Conservation (phyloP, 2,888 invertebrate species). For the Ophonus ardosiacus region DNA sequence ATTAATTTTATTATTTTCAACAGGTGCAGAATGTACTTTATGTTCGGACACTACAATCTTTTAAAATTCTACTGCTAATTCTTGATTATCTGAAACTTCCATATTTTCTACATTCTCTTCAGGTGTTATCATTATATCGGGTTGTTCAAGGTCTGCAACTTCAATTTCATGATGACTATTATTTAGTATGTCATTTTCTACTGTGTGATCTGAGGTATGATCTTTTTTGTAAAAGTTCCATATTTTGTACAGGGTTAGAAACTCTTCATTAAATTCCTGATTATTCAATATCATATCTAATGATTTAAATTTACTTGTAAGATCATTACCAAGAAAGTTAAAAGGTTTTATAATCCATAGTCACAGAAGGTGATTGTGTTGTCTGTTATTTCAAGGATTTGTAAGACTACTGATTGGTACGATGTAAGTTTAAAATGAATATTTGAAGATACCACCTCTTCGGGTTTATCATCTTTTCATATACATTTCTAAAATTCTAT, state of each 20-base stretch:
- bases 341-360: slow-evolving; percentile 17
- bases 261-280: slow-evolving; percentile 1
- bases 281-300: slow-evolving; percentile 5
- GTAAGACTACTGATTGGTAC: not conserved
- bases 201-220: not conserved
- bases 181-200: slow-evolving; percentile 2
- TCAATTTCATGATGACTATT: not conserved
- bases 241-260: slow-evolving; percentile 1
- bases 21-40: slow-evolving; percentile 2
- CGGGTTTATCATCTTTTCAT: slow-evolving; percentile 1
- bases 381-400: not conserved
- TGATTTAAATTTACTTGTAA: slow-evolving; percentile 7
- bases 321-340: not conserved
- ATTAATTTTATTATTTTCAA: not conserved
- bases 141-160: slow-evolving; percentile 4
- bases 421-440: not conserved
- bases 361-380: slow-evolving; percentile 15
- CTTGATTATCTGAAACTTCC: not conserved
- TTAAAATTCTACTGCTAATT: not conserved
- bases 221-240: slow-evolving; percentile 16
- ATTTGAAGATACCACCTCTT: slow-evolving; percentile 7
- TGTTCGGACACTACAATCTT: not conserved
- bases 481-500: slow-evolving; percentile 59
- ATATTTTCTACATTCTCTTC: not conserved
- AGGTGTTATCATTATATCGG: slow-evolving; percentile 10